These are phyloP conservation scores for Tympanoctomys barrerae DNA, from an alignment of 2,797 vertebrate genomes.

Conservation along the genomic window DNA sequence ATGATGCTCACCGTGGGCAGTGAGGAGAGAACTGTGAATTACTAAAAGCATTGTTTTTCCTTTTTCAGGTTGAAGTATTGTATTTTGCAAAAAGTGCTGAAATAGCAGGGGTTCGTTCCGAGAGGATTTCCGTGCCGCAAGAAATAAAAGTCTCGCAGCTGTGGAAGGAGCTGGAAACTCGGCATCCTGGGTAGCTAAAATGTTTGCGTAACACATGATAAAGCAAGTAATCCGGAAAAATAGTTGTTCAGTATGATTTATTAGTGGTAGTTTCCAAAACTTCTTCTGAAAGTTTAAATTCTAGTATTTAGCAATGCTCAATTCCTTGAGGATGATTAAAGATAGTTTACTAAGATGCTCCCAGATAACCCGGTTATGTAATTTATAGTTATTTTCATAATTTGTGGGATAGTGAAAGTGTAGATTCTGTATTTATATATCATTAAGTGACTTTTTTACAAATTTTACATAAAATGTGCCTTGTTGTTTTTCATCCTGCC, in stretches of 20 bases:
- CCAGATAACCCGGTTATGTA: not conserved
- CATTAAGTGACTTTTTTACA: not conserved
- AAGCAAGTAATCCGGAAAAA: not conserved
- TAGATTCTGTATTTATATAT: slow-evolving; percentile 13
- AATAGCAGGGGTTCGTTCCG: slow-evolving; percentile 91
- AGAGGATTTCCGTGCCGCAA: slow-evolving; percentile 88
- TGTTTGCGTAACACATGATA: not conserved
- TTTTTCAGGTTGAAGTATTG: slow-evolving; percentile 91
- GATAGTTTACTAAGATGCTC: not conserved
- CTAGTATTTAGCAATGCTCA: not conserved
- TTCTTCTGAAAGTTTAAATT: not conserved
- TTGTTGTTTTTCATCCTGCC: not conserved
- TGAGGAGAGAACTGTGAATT: not conserved
- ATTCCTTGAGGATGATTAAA: not conserved
- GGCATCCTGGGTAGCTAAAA: slow-evolving; percentile 85
- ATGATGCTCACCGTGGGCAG: not conserved
- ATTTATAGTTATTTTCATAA: slow-evolving; percentile 14
- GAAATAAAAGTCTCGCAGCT: slow-evolving; percentile 89
- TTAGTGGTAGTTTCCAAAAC: not conserved
- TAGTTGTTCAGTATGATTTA: not conserved
- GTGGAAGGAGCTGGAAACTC: slow-evolving; percentile 90
- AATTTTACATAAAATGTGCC: slow-evolving; percentile 9
- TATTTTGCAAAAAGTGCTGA: slow-evolving; percentile 96
- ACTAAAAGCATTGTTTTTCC: not conserved
- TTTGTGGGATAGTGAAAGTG: not conserved